Conservation (phyloP, 2,888 invertebrate genomes). For the Protodeltote pygarga region DNA sequence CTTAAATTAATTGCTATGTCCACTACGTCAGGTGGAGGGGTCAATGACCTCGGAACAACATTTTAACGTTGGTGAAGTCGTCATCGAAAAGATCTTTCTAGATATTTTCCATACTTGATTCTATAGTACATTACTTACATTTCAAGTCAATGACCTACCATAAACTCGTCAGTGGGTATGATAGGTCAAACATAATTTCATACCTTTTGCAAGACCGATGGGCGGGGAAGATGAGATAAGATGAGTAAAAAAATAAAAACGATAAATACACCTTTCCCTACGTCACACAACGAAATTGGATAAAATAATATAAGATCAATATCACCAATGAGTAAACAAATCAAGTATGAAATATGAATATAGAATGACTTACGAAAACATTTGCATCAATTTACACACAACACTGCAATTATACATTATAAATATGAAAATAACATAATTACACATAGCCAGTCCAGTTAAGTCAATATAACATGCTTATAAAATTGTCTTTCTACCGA, state of each 20-base stretch:
- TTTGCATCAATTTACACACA: slow-evolving; percentile 1
- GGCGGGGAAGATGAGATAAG: slow-evolving; percentile 20
- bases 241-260: slow-evolving; percentile 10
- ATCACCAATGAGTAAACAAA: slow-evolving; percentile 12
- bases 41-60: too few relatives aligned
- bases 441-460: too few relatives aligned
- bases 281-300: background rate
- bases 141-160: too few relatives aligned
- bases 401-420: slow-evolving; percentile 10
- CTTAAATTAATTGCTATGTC: too few relatives aligned
- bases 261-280: background rate
- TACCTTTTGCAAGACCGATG: slow-evolving; percentile 29
- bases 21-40: too few relatives aligned
- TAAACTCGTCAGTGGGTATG: too few relatives aligned
- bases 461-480: too few relatives aligned
- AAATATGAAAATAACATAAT: slow-evolving; percentile 12
- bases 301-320: slow-evolving; percentile 9
- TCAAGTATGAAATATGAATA: slow-evolving; percentile 1
- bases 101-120: too few relatives aligned
- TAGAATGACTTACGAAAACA: slow-evolving; percentile 8
- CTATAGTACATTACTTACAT: too few relatives aligned
- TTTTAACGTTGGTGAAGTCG: too few relatives aligned
- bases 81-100: too few relatives aligned
- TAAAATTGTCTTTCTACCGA: too few relatives aligned
- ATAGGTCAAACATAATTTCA: slow-evolving; percentile 15